Conservation (phyloP, 2,888 invertebrate species). For the Amblyjoppa fuscipennis region DNA sequence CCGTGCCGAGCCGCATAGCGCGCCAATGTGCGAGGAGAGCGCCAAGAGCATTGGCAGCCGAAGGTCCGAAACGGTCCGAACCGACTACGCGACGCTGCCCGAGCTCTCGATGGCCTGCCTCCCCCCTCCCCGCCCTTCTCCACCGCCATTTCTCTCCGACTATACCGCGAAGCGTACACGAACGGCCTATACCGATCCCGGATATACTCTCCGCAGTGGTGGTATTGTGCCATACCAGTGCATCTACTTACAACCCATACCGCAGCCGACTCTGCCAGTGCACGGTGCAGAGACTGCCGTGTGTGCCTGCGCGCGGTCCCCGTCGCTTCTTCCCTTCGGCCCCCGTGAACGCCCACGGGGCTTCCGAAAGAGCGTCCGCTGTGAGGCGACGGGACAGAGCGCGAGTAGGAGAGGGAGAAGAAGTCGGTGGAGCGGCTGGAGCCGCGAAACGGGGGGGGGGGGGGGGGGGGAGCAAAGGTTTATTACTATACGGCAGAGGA, state of each 20-base stretch:
- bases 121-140: conserved; percentile 25
- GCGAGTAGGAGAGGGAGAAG: conserved; percentile 19
- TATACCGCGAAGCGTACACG: background rate
- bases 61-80: conserved; percentile 27
- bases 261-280: background rate
- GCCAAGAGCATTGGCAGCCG: conserved; percentile 21
- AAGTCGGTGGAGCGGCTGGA: background rate
- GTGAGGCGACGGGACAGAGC: conserved; percentile 42
- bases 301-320: conserved; percentile 18
- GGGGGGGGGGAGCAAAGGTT: background rate
- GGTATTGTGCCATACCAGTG: conserved; percentile 7
- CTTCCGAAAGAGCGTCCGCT: conserved; percentile 57
- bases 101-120: conserved; percentile 37
- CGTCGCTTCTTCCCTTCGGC: conserved; percentile 36
- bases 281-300: background rate
- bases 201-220: conserved; percentile 2
- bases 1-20: background rate
- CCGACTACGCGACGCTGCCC: conserved; percentile 38
- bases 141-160: conserved; percentile 14
- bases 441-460: background rate
- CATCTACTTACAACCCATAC: conserved; percentile 18
- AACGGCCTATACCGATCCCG: conserved; percentile 4
- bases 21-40: background rate
- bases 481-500: conserved; percentile 27
- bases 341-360: conserved; percentile 50